A percentile compares a stretch with the other conserved stretches of the same genome.
phyloP scores from a whole-genome alignment of 2,797 vertebrate species.

The Gila robusta region DNA sequence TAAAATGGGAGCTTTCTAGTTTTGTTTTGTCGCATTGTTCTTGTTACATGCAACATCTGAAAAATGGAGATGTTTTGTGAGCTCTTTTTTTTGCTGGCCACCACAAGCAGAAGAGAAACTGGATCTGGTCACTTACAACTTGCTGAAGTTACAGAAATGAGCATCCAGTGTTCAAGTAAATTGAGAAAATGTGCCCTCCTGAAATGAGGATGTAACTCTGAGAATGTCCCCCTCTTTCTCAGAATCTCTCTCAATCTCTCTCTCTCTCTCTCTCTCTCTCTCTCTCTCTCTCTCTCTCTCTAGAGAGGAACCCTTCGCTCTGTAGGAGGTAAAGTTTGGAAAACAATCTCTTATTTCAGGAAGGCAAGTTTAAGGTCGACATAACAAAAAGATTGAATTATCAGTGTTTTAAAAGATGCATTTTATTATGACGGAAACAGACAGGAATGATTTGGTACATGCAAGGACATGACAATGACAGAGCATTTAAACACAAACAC shows the following conservation, averaged over 20 bases:
- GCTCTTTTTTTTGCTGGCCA: neutral
- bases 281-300: neutral
- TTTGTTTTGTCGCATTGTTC: neutral
- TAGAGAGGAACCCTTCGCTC: neutral
- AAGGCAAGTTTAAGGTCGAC: slow-evolving; percentile 17
- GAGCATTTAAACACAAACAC: slow-evolving; percentile 1
- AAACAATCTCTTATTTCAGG: slow-evolving; percentile 39
- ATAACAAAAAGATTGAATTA: neutral
- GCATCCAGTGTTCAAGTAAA: slow-evolving; percentile 1
- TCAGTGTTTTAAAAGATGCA: neutral
- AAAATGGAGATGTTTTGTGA: too few species aligned
- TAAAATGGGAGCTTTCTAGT: neutral
- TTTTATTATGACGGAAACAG: slow-evolving; percentile 25
- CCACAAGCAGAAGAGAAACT: slow-evolving; percentile 4
- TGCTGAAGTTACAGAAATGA: neutral
- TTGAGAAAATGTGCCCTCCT: slow-evolving; percentile 23
- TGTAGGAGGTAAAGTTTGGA: slow-evolving; percentile 46
- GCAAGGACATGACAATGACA: neutral
- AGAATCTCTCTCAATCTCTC: neutral
- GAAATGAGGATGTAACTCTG: neutral
- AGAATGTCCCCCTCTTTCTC: slow-evolving; percentile 29
- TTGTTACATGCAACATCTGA: neutral
- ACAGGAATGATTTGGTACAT: neutral
- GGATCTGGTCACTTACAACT: neutral
- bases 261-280: neutral